These are phyloP conservation scores for Agrotis segetum DNA, from an alignment of 2,888 invertebrate genomes.

Conservation along the genomic window DNA sequence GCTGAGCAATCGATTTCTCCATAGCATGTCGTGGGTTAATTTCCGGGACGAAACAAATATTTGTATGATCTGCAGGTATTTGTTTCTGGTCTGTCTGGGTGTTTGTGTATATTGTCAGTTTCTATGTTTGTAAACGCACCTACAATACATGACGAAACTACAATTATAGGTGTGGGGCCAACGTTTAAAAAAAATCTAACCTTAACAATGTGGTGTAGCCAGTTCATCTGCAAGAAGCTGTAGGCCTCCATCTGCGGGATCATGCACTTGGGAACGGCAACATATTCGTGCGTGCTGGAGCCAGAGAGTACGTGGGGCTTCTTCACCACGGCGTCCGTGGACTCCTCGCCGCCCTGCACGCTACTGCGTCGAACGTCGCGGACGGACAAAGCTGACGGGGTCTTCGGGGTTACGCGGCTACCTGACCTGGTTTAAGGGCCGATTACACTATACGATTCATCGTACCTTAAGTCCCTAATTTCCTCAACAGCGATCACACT, in stretches of 20 bases:
- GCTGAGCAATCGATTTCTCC: too few relatives aligned
- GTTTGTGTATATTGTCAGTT: too few relatives aligned
- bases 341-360: constrained; percentile 50
- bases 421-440: background rate
- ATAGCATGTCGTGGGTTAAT: too few relatives aligned
- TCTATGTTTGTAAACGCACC: too few relatives aligned
- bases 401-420: background rate
- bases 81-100: too few relatives aligned
- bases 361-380: constrained; percentile 57
- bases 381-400: constrained; percentile 58
- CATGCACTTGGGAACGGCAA: constrained; percentile 78
- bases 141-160: too few relatives aligned
- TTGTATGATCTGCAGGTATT: too few relatives aligned
- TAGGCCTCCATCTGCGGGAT: constrained; percentile 85
- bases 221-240: constrained; percentile 88
- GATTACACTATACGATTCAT: too few relatives aligned
- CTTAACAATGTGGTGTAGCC: constrained; percentile 82
- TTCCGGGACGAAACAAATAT: too few relatives aligned
- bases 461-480: too few relatives aligned
- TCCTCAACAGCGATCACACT: too few relatives aligned
- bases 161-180: background rate
- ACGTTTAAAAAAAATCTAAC: constrained; percentile 53
- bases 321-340: constrained; percentile 34
- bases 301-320: constrained; percentile 80
- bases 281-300: constrained; percentile 79